Percentiles rank a stretch among this genome's conserved stretches.
Conservation (phyloP, 2,113 vertebrate genomes). For the Ailuropoda melanoleuca region DNA sequence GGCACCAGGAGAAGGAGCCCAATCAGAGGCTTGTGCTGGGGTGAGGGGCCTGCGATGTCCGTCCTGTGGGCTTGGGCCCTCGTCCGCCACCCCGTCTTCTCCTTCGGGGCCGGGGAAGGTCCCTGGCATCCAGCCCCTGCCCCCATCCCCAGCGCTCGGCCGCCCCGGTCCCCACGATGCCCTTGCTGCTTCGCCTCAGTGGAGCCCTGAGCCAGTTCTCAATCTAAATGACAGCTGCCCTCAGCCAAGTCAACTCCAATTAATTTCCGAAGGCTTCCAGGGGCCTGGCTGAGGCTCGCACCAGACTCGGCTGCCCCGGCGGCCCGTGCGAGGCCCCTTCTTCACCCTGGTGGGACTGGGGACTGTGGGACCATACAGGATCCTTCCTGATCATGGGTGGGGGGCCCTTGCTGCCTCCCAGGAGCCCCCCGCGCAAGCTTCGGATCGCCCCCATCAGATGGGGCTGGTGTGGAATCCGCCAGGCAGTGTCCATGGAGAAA, state of each 20-base stretch:
- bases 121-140: accelerated
- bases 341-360: background rate
- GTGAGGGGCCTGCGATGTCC: background rate
- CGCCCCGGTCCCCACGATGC: background rate
- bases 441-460: too few relatives aligned
- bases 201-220: conserved; percentile 34
- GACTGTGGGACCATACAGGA: background rate
- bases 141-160: background rate
- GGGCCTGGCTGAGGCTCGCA: background rate
- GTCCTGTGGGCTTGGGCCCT: background rate
- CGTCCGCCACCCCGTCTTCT: accelerated
- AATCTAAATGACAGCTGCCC: conserved; percentile 65
- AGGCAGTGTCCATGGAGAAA: accelerated
- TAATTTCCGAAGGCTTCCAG: background rate
- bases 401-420: background rate
- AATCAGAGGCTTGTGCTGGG: accelerated
- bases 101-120: background rate
- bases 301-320: background rate
- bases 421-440: accelerated
- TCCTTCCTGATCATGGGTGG: accelerated
- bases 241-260: conserved; percentile 57
- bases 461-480: background rate
- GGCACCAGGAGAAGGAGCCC: background rate
- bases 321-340: accelerated
- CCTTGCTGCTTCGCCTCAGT: background rate